Percentiles rank a stretch among this genome's conserved stretches.
phyloP scores from a whole-genome alignment of 2,888 invertebrate species.

The Pyrochroa serraticornis region DNA sequence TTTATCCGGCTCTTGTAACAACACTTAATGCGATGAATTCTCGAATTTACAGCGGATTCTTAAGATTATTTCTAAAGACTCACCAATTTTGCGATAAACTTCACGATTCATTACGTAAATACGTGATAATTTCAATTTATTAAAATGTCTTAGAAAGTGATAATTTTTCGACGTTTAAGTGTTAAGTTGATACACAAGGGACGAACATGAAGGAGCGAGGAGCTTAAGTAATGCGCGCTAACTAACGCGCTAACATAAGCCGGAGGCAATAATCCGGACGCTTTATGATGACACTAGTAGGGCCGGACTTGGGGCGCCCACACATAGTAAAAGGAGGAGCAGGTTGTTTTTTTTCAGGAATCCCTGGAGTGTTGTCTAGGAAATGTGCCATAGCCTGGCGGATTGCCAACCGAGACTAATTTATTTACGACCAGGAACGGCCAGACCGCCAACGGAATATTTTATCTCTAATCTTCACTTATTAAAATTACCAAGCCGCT shows the following conservation, averaged over 20 bases:
- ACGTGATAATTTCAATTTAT: too few species aligned
- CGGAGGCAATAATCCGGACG: conserved; percentile 16
- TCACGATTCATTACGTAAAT: too few species aligned
- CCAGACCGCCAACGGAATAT: conserved; percentile 38
- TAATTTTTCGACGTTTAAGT: conserved; percentile 5
- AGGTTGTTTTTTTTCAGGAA: conserved; percentile 25
- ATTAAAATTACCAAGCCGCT: conserved; percentile 40
- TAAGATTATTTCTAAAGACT: conserved; percentile 17
- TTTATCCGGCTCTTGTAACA: conserved; percentile 35
- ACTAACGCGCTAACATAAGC: conserved; percentile 1
- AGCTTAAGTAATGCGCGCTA: conserved; percentile 5
- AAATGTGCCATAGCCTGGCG: conserved; percentile 46
- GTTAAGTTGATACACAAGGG: too few species aligned
- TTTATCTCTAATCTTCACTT: conserved; percentile 43
- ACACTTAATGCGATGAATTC: conserved; percentile 37
- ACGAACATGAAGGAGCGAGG: neutral
- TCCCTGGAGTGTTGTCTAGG: conserved; percentile 42
- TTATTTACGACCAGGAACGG: conserved; percentile 45
- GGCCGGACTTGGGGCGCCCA: conserved; percentile 26
- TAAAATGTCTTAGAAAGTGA: too few species aligned
- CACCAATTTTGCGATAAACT: conserved; percentile 8
- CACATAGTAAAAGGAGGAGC: conserved; percentile 32
- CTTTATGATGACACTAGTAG: conserved; percentile 20
- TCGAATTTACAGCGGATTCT: conserved; percentile 28
- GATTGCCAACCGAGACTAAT: conserved; percentile 44